Evolutionary conservation across 37 sponge, comb jelly and placozoan genomes (phyloP), one percentile per base, ranked within the genome.

Genomic region (Hormiphora californensis): DNA sequence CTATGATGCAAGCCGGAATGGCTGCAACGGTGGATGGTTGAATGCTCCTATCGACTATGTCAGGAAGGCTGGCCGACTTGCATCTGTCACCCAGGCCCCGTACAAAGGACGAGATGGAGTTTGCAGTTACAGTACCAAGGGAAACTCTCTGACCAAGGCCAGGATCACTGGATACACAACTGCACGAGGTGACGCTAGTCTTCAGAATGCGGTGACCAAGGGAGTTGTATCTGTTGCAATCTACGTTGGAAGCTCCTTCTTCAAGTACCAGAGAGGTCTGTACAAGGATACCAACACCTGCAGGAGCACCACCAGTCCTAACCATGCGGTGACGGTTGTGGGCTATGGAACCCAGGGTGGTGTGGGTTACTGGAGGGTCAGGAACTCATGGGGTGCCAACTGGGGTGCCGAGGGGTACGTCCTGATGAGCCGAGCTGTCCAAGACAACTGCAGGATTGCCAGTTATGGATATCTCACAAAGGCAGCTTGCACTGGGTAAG

Each of bases 331-430:
- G 30, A 19, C 61, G n/a, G 61, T 57, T 23, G 61, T 57, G n/a
- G 61, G 61, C 7, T 57, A 57, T 30, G 81, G 81, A 11, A 73
- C 17, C 23, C n/a, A 32, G 4, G 43, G 12, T 11, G 61, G 61
- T 21, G 30, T 28, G 61, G 27, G 27, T 30, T 57, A 57, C 61
- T 57, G 61, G 61, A 57, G 61, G 27, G 61, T 57, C 30, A 57
- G 61, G n/a, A 57, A 57, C 61, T 28, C 30, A 28, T 57, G 61
- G 61, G 61, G 61, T 4, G 27, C 17, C 7, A 23, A 19, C 3
- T 57, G 61, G 61, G 61, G 61, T 28, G 61, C n/a, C n/a, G 61
- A 15, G 7, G 61, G 61, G 30, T 57, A 57, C 61, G 27, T 57
- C 61, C n/a, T 23, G 61, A 57, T 57, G 61, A 28, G 30, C 23